These are phyloP conservation scores for Ectemnius continuus DNA, from an alignment of 2,888 invertebrate species.

Conservation along the genomic window DNA sequence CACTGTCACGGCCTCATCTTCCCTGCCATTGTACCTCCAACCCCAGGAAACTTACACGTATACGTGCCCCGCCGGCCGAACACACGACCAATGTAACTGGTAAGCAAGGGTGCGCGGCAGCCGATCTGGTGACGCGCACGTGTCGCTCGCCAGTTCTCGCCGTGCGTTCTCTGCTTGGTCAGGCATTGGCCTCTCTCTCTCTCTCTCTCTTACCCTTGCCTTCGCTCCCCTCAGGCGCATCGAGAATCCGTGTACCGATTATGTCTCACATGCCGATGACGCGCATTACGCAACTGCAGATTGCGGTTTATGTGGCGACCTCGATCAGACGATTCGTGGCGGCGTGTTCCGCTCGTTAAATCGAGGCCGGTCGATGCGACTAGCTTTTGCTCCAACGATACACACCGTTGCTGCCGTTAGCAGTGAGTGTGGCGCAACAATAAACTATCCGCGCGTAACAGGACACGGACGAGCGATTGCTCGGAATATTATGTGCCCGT, in stretches of 20 bases:
- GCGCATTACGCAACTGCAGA: conserved; percentile 59
- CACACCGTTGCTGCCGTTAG: neutral
- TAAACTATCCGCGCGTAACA: no score
- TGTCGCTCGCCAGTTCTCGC: neutral
- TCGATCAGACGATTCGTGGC: conserved; percentile 48
- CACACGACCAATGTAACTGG: no score
- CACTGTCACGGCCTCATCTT: neutral
- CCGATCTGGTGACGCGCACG: neutral
- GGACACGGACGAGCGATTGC: no score
- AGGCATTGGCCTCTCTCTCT: no score
- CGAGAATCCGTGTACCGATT: conserved; percentile 50
- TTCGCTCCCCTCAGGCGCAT: neutral
- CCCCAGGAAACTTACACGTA: neutral
- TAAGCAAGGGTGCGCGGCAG: no score
- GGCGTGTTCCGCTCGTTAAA: conserved; percentile 34
- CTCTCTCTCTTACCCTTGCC: conserved; percentile 33
- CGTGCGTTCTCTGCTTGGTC: no score
- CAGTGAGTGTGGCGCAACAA: neutral
- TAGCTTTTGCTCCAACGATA: neutral
- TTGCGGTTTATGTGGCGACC: conserved; percentile 53
- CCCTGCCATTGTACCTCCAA: neutral
- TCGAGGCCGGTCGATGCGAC: conserved; percentile 21
- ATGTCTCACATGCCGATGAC: conserved; percentile 53
- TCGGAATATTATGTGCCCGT: no score
- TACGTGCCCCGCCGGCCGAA: no score